Percentiles rank a stretch among this genome's conserved stretches.
Conservation (phyloP, 2,113 vertebrate genomes). For the Grammomys dolichurus region DNA sequence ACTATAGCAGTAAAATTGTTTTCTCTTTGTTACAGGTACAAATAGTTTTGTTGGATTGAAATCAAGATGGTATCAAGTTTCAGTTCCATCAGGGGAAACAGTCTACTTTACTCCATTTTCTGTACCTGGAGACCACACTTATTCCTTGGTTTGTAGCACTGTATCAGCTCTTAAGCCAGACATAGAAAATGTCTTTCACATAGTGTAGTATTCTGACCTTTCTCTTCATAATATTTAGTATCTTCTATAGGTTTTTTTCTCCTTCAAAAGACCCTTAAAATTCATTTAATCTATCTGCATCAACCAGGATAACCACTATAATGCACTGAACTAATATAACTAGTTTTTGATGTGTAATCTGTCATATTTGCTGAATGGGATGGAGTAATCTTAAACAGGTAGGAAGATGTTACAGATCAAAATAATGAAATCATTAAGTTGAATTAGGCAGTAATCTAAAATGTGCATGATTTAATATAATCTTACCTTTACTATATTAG, state of each 20-base stretch:
- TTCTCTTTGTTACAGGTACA: not conserved
- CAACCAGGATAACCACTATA: not conserved
- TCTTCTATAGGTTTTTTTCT: not conserved
- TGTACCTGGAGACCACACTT: not conserved
- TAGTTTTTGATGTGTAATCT: not conserved
- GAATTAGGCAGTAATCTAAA: not conserved
- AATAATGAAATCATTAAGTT: not conserved
- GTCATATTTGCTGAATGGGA: not conserved
- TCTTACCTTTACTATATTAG: not conserved
- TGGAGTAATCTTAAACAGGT: not conserved
- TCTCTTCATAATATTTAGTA: not conserved
- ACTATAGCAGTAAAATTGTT: not conserved
- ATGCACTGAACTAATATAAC: not conserved
- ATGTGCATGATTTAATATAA: not conserved
- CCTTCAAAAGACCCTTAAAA: not conserved
- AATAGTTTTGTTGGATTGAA: not conserved
- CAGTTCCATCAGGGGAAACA: not conserved
- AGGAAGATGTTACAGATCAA: not conserved
- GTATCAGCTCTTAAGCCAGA: not conserved
- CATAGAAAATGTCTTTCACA: not conserved
- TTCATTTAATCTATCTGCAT: not conserved
- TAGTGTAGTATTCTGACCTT: too few species aligned
- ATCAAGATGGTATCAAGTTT: not conserved
- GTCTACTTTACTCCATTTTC: not conserved
- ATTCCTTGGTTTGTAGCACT: not conserved